A percentile compares a stretch with the other conserved stretches of the same genome.
Conservation (phyloP, 1,140 invertebrate species). For the Planococcus citri region DNA sequence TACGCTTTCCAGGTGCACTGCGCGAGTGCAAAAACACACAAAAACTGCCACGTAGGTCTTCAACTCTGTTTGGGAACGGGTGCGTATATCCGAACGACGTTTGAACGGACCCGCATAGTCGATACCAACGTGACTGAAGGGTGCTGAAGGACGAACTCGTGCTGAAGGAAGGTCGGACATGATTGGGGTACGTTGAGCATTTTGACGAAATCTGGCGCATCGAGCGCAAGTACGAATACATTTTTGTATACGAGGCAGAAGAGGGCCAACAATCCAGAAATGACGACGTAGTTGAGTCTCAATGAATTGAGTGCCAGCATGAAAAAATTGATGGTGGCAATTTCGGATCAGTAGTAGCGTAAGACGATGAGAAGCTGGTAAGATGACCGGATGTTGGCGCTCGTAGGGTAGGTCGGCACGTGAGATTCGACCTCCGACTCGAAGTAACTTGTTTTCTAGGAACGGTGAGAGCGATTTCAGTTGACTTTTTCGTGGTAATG, state of each 20-base stretch:
- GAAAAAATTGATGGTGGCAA: not conserved
- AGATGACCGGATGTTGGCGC: slow-evolving; percentile 26
- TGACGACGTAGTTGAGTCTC: not conserved
- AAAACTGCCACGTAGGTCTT: slow-evolving; percentile 9
- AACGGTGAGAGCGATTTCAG: slow-evolving; percentile 19
- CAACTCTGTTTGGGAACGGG: not conserved
- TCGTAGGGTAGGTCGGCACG: slow-evolving; percentile 22
- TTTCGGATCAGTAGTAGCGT: slow-evolving; percentile 11
- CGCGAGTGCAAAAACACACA: slow-evolving; percentile 26
- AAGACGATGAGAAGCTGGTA: slow-evolving; percentile 19
- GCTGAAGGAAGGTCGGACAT: not conserved
- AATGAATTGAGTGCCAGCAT: not conserved
- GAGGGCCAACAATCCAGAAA: not conserved
- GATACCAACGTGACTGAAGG: not conserved
- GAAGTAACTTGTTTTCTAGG: slow-evolving; percentile 21
- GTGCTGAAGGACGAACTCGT: not conserved
- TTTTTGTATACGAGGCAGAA: not conserved
- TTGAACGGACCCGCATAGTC: slow-evolving; percentile 4
- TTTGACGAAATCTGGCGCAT: not conserved
- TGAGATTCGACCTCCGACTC: slow-evolving; percentile 27
- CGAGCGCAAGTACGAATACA: not conserved
- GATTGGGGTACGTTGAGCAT: not conserved
- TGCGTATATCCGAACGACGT: not conserved
- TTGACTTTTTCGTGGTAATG: not conserved
- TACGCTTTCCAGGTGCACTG: slow-evolving; percentile 27